Evolutionary conservation across 1,140 invertebrate genomes (phyloP), one percentile per base, ranked within the genome.

Genomic region (Tribolium castaneum): DNA sequence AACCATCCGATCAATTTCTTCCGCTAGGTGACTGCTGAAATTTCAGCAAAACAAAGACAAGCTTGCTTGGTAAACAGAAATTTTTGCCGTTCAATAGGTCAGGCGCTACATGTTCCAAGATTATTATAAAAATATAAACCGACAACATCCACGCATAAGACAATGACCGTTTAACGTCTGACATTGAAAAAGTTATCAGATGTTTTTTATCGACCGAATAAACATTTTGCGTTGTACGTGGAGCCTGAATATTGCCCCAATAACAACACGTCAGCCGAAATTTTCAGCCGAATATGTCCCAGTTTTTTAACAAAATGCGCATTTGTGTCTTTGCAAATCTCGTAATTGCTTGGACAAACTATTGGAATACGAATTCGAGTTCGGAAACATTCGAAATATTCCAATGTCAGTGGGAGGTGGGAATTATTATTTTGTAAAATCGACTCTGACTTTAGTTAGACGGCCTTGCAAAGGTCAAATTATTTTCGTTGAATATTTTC

Each of bases 391-490:
- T 52, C 22, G 39, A 56, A 52, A 75, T 75, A 34, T 75, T 75
- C 25, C 51, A 16, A 34, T 30, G n/a, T 56, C 6, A 35, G 14
- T 56, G 22, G 19, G 13, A 30, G 12, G 59, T 22, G 14, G 10
- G 6, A 59, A 30, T 59, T 62, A 59, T 25, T 66, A 50, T 76
- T 70, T 76, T 66, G 30, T 70, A 51, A 49, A 66, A 51, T 30
- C 52, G 56, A 70, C 75, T 76, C 70, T 76, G 75, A 76, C 73
- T 75, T 75, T 75, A 59, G 54, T 25, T 50, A 66, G 14, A 50
- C 66, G 75, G 75, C 75, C 75, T 76, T 76, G 75, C 56, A 49
- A 34, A 51, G 75, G 75, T 76, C 75, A 52, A 45, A 45, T 50
- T 76, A 76, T 76, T 76, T 76, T 51, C 54, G 75, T 50, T 45